Evolutionary conservation across 1,140 invertebrate genomes (phyloP), one percentile per base, ranked within the genome.

Genomic region (Copidosoma floridanum): DNA sequence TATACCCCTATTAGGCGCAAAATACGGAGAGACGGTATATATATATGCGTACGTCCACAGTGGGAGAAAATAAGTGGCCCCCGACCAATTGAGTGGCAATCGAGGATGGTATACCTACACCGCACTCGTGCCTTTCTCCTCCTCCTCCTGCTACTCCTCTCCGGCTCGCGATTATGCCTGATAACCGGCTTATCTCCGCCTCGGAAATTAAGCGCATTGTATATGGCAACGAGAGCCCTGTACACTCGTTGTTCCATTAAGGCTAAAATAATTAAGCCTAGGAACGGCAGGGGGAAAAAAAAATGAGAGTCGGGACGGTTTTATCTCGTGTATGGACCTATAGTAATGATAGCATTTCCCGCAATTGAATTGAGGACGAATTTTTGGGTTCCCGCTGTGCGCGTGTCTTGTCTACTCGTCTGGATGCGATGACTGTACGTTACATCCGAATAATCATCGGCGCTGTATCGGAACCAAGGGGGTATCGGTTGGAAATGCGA

Each of bases 101-200:
- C 67, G 66, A 71, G 65, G 66, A 58, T 51, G 12, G 16, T 37
- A 26, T 50, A 37, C 46, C 40, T 44, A 47, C 32, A 32, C 57
- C 55, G 37, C 32, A n/a, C 40, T 50, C 51, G 29, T 35, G 27
- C 32, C 48, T 18, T 21, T 18, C 18, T 40, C 38, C 12, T n/a
- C n/a, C n/a, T n/a, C n/a, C n/a, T n/a, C n/a, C n/a, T n/a, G n/a
- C n/a, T n/a, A n/a, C n/a, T 68, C 43, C 24, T 46, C 53, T 29
- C 16, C 21, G 48, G 41, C 24, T 62, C 67, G 61, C 59, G 61
- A 71, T 74, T 61, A 59, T 66, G 27, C 35, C 26, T 38, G 66
- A 74, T 73, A 76, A 72, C 66, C 43, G 60, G 58, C 66, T 74
- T 74, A 72, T 71, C 67, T 69, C 55, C 61, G 32, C 35, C 41